A percentile compares a stretch with the other conserved stretches of the same genome.
These are phyloP conservation scores for Standfussiana lucernea DNA, from an alignment of 2,888 invertebrate genomes.

Conservation along the genomic window DNA sequence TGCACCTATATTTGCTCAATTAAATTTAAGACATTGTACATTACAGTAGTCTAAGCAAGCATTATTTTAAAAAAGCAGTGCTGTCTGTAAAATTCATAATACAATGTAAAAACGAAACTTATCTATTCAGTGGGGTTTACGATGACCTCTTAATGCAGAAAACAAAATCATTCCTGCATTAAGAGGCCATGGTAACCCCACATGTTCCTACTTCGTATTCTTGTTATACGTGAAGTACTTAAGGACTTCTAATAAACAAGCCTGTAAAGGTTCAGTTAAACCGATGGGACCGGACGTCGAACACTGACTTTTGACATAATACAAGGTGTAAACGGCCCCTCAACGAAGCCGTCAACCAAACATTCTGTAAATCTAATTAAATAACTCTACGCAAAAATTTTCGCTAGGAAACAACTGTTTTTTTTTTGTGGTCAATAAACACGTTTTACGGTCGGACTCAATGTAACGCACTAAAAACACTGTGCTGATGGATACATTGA, in stretches of 20 bases:
- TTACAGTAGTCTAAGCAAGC: conserved; percentile 21
- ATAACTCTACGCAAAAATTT: too few species aligned
- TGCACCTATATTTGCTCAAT: conserved; percentile 87
- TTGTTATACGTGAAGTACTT: background rate
- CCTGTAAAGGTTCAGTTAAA: background rate
- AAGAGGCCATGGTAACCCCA: too few species aligned
- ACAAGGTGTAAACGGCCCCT: background rate
- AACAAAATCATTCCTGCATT: too few species aligned
- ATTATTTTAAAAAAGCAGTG: conserved; percentile 4
- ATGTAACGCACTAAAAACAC: background rate
- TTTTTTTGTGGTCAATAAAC: too few species aligned
- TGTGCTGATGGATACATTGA: background rate
- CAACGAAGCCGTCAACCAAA: background rate
- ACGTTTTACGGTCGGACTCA: too few species aligned
- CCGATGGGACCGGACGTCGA: background rate
- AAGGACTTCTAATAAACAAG: background rate
- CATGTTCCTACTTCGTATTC: background rate
- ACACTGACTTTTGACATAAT: background rate
- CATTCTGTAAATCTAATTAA: background rate
- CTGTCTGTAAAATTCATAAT: conserved; percentile 17
- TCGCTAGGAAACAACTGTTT: too few species aligned
- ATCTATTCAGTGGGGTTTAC: too few species aligned
- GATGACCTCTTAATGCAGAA: too few species aligned
- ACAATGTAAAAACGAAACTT: background rate
- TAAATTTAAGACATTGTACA: conserved; percentile 60